Evolutionary conservation across 1,140 invertebrate species (phyloP).

Genomic region (Heliconius hewitsoni): DNA sequence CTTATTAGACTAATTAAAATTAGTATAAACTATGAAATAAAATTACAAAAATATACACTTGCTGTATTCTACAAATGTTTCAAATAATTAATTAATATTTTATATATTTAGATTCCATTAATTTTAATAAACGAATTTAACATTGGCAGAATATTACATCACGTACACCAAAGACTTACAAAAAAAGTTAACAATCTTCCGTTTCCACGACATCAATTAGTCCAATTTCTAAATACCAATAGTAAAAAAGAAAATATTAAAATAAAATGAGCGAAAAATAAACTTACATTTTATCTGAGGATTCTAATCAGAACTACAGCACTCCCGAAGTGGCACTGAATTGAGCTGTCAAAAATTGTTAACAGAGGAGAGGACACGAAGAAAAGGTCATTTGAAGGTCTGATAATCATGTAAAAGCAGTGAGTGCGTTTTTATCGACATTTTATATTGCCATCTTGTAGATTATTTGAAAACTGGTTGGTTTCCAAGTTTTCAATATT

Average conservation of each 20-base stretch:
- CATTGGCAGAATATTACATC: slow-evolving; percentile 36
- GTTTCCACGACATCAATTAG: not conserved
- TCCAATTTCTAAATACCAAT: not conserved
- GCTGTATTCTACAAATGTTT: not conserved
- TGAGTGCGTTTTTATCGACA: slow-evolving; percentile 40
- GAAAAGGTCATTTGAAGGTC: slow-evolving; percentile 79
- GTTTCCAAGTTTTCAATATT: not conserved
- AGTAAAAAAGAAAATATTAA: not conserved
- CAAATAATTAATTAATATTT: not conserved
- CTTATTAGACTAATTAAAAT: not conserved
- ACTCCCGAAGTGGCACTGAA: slow-evolving; percentile 32
- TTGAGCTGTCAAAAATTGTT: slow-evolving; percentile 66
- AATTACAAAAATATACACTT: not conserved
- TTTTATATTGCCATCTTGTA: slow-evolving; percentile 44
- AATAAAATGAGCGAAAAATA: slow-evolving; percentile 3
- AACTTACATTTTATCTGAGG: slow-evolving; percentile 36
- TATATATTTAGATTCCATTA: not conserved
- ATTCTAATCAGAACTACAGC: slow-evolving; percentile 35
- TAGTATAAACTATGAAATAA: not conserved
- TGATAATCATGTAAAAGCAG: slow-evolving; percentile 37
- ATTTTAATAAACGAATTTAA: not conserved
- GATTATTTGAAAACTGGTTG: not conserved
- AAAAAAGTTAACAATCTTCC: not conserved
- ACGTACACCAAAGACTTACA: slow-evolving; percentile 23
- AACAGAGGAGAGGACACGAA: slow-evolving; percentile 63